Evolutionary conservation across 2,113 vertebrate species (phyloP).

Genomic region (Carassius auratus): DNA sequence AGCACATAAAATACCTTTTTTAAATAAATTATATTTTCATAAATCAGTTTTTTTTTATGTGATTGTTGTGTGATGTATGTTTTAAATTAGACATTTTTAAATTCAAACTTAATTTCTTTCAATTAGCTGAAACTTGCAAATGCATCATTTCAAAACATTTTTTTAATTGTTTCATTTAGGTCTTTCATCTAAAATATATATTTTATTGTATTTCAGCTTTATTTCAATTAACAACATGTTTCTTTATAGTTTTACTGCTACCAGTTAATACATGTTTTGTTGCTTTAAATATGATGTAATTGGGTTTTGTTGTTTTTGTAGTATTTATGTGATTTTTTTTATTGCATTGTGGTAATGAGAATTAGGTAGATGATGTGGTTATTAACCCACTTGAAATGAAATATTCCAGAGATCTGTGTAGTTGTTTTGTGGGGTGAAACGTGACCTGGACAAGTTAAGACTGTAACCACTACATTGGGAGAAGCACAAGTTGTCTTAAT

Average conservation of each 20-base stretch:
- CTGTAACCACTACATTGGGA: background rate
- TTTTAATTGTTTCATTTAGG: no score
- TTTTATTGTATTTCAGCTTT: background rate
- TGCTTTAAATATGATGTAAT: background rate
- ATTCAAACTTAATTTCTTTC: no score
- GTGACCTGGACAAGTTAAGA: background rate
- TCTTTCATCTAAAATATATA: background rate
- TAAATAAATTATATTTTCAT: no score
- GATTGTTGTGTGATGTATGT: no score
- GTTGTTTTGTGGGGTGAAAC: background rate
- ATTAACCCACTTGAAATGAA: background rate
- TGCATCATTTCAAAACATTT: no score
- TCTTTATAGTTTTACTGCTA: background rate
- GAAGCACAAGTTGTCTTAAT: slow-evolving; percentile 8
- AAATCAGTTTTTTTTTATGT: no score
- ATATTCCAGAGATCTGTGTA: background rate
- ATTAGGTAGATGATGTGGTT: background rate
- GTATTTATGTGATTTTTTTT: background rate
- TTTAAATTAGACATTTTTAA: no score
- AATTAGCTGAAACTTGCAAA: no score
- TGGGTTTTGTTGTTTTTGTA: background rate
- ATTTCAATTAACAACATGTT: background rate
- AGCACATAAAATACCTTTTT: no score
- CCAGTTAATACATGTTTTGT: background rate
- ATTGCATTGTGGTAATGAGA: background rate